Evolutionary conservation across 2,113 vertebrate species (phyloP), one percentile per base, ranked within the genome.

Genomic region (Chionomys nivalis): DNA sequence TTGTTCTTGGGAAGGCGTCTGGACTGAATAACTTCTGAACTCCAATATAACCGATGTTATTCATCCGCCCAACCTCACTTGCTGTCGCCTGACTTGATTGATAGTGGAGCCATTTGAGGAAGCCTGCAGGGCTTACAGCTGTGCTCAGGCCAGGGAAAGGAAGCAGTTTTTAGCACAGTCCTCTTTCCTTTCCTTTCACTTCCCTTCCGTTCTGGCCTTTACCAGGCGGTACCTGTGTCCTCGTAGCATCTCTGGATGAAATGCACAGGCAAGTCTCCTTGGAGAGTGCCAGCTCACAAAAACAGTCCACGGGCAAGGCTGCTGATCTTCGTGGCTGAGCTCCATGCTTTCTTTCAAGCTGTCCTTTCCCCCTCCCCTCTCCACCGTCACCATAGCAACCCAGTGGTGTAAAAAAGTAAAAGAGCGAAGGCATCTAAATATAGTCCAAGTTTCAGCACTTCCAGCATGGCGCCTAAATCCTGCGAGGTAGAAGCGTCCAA

Each of bases 341-440:
- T 92, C 83, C 91, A 97, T 89, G 91, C 94, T 98, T 96, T 95
- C 96, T 98, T 98, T 93, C 86, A 87, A 94, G 96, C 97, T 98
- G 94, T 96, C 36, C 94, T 98, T 89, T 2, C 83, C 36, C 94
- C 83, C 87, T 95, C 95, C 97, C 94, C 96, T 90, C 73, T 77
- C 58, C 39, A 94, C 94, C 94, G 98, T 99, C 98, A 98, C 99
- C 98, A 99, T 99, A 98, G 98, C 98, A 99, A 99, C 98, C 96
- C 95, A 98, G 93, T 96, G 97, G 98, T 98, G 94, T 98, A 98
- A 97, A 96, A 94, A 97, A 96, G 87, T 97, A 98, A 98, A 98
- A 98, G 94, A 98, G 96, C 79, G 88, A 97, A 98, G 97, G 97
- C 96, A 96, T 98, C 98, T 98, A 99, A 99, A 98, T 99, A 98